These are phyloP conservation scores for Strigamia transsilvanica DNA, from an alignment of 2,888 invertebrate species.

Conservation along the genomic window DNA sequence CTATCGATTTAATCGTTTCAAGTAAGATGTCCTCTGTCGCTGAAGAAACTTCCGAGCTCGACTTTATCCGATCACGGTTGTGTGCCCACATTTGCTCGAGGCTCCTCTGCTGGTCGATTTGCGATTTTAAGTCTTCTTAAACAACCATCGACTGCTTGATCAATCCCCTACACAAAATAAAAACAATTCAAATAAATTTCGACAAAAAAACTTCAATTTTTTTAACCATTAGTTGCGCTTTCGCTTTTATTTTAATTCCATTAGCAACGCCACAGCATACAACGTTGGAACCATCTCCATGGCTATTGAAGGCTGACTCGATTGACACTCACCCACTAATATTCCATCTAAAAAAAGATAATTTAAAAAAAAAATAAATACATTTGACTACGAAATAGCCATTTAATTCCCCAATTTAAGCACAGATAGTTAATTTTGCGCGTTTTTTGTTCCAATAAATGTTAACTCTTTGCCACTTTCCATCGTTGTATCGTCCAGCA, in stretches of 20 bases:
- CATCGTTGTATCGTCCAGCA: conserved; percentile 84
- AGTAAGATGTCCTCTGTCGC: conserved; percentile 73
- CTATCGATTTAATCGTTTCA: conserved; percentile 61
- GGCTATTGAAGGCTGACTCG: conserved; percentile 61
- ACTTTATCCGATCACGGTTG: conserved; percentile 77
- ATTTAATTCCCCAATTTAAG: too few species aligned
- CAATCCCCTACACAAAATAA: conserved; percentile 67
- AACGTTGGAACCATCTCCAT: conserved; percentile 75
- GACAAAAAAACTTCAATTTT: not conserved
- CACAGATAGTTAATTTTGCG: conserved; percentile 72
- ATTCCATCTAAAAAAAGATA: conserved; percentile 67
- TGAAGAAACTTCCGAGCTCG: conserved; percentile 86
- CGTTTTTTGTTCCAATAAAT: conserved; percentile 74
- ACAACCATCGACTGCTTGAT: conserved; percentile 83
- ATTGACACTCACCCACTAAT: conserved; percentile 65
- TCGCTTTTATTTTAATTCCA: conserved; percentile 65
- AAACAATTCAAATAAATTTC: not conserved
- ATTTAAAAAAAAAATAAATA: not conserved
- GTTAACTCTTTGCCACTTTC: conserved; percentile 86
- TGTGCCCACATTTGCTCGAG: not conserved
- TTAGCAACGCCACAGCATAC: conserved; percentile 80
- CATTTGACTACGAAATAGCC: too few species aligned
- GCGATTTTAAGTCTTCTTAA: conserved; percentile 71
- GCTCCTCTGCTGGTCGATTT: conserved; percentile 52
- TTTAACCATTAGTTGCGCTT: conserved; percentile 59